These are phyloP conservation scores for Helleia helle DNA, from an alignment of 2,888 invertebrate genomes.

Conservation along the genomic window DNA sequence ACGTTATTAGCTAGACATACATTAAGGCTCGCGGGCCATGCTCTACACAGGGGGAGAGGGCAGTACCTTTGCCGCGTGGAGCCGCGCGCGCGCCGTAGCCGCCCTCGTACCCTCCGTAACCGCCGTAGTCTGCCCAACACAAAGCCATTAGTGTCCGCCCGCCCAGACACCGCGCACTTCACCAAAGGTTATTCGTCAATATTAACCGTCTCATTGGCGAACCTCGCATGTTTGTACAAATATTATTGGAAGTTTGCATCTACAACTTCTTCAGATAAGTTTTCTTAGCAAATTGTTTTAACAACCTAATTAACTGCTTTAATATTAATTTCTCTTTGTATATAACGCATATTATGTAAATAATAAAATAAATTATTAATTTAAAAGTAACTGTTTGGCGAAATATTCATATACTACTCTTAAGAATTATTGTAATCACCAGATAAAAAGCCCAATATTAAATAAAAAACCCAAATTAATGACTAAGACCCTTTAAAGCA, in stretches of 20 bases:
- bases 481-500: slow-evolving; percentile 7
- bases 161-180: slow-evolving; percentile 22
- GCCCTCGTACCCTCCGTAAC: slow-evolving; percentile 90
- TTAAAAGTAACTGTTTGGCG: no score
- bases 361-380: no score
- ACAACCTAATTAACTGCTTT: no score
- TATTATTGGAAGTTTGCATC: no score
- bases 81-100: slow-evolving; percentile 90
- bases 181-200: slow-evolving; percentile 27
- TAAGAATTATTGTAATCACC: slow-evolving; percentile 2
- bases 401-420: no score
- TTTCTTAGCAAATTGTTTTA: no score
- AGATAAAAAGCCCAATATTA: slow-evolving; percentile 3
- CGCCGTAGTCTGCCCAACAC: slow-evolving; percentile 85
- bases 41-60: slow-evolving; percentile 29
- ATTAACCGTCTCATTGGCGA: neutral
- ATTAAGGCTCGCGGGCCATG: slow-evolving; percentile 14
- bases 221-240: neutral
- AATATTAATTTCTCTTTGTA: no score
- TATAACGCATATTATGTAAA: no score
- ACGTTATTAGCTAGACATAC: slow-evolving; percentile 13
- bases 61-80: slow-evolving; percentile 91
- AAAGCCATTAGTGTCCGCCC: slow-evolving; percentile 64
- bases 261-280: no score
- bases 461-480: slow-evolving; percentile 4